These are phyloP conservation scores for Cydia strobilella DNA, from an alignment of 1,140 invertebrate species.

Conservation along the genomic window DNA sequence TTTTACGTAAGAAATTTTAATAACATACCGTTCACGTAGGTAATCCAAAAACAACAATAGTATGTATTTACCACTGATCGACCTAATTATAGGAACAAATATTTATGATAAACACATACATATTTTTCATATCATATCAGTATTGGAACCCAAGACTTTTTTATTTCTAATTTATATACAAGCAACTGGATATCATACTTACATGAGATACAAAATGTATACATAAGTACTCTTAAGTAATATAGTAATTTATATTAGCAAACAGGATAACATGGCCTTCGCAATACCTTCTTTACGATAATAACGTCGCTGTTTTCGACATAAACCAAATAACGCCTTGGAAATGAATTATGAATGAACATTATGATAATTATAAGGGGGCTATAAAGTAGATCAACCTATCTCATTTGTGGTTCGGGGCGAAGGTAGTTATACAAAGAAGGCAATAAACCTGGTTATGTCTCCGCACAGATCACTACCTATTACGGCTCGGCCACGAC, in stretches of 20 bases:
- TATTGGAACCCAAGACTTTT: too few relatives aligned
- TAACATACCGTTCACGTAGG: too few relatives aligned
- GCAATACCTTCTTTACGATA: background rate
- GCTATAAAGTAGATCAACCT: constrained; percentile 27
- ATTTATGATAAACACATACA: too few relatives aligned
- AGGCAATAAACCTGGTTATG: constrained; percentile 49
- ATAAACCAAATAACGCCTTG: constrained; percentile 20
- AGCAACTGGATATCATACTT: too few relatives aligned
- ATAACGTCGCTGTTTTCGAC: background rate
- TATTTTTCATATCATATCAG: too few relatives aligned
- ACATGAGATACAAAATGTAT: too few relatives aligned
- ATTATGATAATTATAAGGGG: constrained; percentile 30
- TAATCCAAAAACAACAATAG: too few relatives aligned
- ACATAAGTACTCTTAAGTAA: background rate
- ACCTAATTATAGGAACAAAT: too few relatives aligned
- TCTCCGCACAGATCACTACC: constrained; percentile 28
- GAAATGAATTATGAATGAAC: constrained; percentile 32
- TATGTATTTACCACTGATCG: too few relatives aligned
- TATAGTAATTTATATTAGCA: background rate
- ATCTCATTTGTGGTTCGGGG: constrained; percentile 25
- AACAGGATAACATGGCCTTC: background rate
- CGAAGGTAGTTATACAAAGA: constrained; percentile 44
- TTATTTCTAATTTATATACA: too few relatives aligned
- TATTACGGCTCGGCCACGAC: too few relatives aligned
- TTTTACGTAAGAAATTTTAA: too few relatives aligned